Evolutionary conservation across 2,797 vertebrate genomes (phyloP).

Genomic region (Lagodon rhomboides): DNA sequence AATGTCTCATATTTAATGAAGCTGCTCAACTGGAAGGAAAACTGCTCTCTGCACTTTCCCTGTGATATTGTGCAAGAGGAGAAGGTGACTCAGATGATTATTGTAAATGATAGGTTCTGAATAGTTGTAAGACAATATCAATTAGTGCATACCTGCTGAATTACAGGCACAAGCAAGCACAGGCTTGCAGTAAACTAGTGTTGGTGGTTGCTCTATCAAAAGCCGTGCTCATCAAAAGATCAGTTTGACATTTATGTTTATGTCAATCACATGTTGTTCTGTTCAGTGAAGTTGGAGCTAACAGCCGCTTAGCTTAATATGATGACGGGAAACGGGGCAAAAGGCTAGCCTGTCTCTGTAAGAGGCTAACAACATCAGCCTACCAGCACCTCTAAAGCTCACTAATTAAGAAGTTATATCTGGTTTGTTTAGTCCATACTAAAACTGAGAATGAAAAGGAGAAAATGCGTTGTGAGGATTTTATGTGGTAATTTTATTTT

Average conservation of each 20-base stretch:
- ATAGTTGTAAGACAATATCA: background rate
- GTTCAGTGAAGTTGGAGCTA: no score
- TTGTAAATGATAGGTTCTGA: background rate
- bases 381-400: background rate
- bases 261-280: no score
- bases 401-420: background rate
- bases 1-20: constrained; percentile 3
- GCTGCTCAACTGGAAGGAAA: background rate
- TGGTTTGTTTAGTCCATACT: background rate
- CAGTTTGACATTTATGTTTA: background rate
- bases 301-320: no score
- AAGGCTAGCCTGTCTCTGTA: no score
- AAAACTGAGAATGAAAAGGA: background rate
- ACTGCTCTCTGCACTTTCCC: background rate
- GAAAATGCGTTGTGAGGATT: background rate
- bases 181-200: constrained; percentile 30
- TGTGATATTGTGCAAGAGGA: background rate
- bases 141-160: background rate
- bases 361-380: no score
- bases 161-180: background rate
- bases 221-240: background rate
- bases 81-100: background rate
- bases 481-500: background rate
- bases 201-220: background rate
- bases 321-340: no score